phyloP scores from a whole-genome alignment of 2,888 invertebrate genomes.

The Nemurella pictetii region DNA sequence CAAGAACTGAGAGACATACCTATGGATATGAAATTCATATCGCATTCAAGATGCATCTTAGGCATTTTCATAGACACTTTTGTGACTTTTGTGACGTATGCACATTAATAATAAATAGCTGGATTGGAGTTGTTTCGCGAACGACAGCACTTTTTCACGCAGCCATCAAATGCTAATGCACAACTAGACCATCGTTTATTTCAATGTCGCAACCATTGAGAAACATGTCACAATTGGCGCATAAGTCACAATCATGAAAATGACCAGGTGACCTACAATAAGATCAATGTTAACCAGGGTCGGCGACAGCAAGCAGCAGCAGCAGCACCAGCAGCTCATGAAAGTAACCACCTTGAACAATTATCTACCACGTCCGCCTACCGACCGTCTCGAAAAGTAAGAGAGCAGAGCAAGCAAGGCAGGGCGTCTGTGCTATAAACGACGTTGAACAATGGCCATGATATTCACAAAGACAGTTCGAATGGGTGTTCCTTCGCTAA shows the following conservation, averaged over 20 bases:
- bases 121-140: background rate
- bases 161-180: background rate
- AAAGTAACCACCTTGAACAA: background rate
- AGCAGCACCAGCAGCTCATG: background rate
- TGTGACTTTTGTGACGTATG: background rate
- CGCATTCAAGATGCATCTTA: background rate
- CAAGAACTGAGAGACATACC: too few species aligned
- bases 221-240: background rate
- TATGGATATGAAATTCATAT: too few species aligned
- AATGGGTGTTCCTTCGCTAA: background rate
- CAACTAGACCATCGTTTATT: background rate
- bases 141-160: background rate
- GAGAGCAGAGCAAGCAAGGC: too few species aligned
- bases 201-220: background rate
- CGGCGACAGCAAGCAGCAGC: background rate
- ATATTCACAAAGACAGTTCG: background rate
- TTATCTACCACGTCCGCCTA: background rate
- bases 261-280: conserved; percentile 15
- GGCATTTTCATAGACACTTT: background rate
- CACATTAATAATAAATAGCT: background rate
- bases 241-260: background rate
- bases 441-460: background rate
- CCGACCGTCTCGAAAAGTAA: background rate
- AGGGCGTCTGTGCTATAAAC: background rate
- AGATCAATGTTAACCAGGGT: conserved; percentile 1